Evolutionary conservation across 2,888 invertebrate genomes (phyloP).

Genomic region (Coenonympha arcania): DNA sequence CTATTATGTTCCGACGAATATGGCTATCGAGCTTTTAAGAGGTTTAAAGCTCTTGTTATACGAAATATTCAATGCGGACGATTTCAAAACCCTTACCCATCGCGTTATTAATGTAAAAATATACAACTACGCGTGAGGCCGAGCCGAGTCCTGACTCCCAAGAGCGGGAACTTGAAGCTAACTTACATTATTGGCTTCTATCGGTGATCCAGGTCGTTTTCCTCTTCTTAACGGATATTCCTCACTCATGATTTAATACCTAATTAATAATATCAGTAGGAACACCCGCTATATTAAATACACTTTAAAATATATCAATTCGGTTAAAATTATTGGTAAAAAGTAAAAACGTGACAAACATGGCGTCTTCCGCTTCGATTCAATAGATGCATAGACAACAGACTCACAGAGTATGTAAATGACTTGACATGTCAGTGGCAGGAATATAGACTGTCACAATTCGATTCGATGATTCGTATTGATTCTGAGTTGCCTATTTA

Average conservation of each 20-base stretch:
- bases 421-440: too few species aligned
- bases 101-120: conserved; percentile 34
- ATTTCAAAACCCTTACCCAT: too few species aligned
- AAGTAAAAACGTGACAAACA: conserved; percentile 72
- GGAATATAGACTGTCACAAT: too few species aligned
- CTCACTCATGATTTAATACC: conserved; percentile 43
- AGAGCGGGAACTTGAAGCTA: conserved; percentile 53
- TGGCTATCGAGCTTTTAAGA: too few species aligned
- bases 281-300: conserved; percentile 21
- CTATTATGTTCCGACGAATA: too few species aligned
- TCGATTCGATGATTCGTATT: too few species aligned
- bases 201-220: conserved; percentile 45
- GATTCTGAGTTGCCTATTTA: too few species aligned
- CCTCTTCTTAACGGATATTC: conserved; percentile 43
- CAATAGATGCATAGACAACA: conserved; percentile 17
- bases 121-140: conserved; percentile 52
- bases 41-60: too few species aligned
- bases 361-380: conserved; percentile 61
- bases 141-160: conserved; percentile 33
- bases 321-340: conserved; percentile 51
- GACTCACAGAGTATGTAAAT: not conserved
- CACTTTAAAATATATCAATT: conserved; percentile 34
- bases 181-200: conserved; percentile 54
- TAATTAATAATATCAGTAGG: not conserved
- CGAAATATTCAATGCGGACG: too few species aligned